Conservation (phyloP, 1,140 invertebrate genomes). For the Rhopalosiphum padi region DNA sequence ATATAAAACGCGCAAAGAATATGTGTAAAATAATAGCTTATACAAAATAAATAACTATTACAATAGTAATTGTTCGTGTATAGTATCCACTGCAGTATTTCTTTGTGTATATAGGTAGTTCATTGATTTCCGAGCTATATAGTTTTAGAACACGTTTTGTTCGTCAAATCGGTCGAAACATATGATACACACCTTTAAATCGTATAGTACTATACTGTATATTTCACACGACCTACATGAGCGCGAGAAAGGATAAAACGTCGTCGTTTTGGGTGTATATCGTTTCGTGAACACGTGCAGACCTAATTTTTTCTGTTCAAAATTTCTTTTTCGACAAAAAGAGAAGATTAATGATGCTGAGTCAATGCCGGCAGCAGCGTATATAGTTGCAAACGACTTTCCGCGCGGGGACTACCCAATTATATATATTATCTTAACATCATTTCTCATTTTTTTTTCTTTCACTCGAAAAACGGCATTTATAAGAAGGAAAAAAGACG, state of each 20-base stretch:
- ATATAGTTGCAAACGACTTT: not conserved
- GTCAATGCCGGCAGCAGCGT: not conserved
- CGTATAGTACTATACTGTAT: not conserved
- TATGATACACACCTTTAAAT: not conserved
- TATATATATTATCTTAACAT: conserved; percentile 26
- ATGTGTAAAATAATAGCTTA: not conserved
- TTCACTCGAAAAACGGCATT: conserved; percentile 7
- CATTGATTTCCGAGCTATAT: not conserved
- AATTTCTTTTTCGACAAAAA: conserved; percentile 22
- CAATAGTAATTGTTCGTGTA: not conserved
- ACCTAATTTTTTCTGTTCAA: conserved; percentile 24
- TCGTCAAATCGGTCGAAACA: not conserved
- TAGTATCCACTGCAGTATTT: not conserved
- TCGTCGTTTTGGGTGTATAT: not conserved
- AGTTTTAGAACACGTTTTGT: not conserved
- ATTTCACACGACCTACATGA: not conserved
- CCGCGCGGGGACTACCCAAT: conserved; percentile 33
- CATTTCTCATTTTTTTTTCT: conserved; percentile 36
- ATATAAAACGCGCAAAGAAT: not conserved
- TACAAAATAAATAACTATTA: not conserved
- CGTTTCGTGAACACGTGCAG: conserved; percentile 27
- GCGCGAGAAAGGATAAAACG: not conserved
- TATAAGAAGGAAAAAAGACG: not conserved
- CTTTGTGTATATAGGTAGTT: not conserved
- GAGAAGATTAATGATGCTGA: conserved; percentile 29